Evolutionary conservation across 2,113 vertebrate genomes (phyloP).

Genomic region (Hippoglossus stenolepis): DNA sequence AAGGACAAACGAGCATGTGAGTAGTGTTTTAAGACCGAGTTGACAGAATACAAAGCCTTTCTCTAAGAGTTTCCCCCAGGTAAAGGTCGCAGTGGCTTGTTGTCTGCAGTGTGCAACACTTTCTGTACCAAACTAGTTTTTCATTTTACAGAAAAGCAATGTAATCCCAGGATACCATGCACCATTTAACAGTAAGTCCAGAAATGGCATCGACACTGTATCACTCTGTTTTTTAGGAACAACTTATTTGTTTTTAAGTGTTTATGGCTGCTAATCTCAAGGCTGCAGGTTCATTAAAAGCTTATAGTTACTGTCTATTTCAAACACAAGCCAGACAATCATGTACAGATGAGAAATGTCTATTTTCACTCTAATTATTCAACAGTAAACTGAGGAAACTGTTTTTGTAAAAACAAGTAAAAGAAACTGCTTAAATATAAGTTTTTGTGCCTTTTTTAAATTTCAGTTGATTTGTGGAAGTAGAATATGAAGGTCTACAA

Average conservation of each 20-base stretch:
- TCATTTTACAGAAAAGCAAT: neutral
- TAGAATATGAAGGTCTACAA: neutral
- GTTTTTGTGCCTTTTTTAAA: neutral
- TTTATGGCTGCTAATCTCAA: slow-evolving; percentile 1
- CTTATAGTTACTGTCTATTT: neutral
- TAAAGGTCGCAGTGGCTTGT: too few species aligned
- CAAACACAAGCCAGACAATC: slow-evolving; percentile 8
- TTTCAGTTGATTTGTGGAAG: neutral
- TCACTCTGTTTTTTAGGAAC: slow-evolving; percentile 7
- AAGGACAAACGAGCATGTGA: neutral
- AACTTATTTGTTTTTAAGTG: slow-evolving; percentile 11
- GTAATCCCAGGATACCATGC: neutral
- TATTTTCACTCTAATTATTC: slow-evolving; percentile 16
- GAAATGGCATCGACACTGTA: slow-evolving; percentile 3
- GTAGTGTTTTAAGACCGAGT: neutral
- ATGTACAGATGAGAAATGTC: slow-evolving; percentile 20
- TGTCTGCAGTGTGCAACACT: too few species aligned
- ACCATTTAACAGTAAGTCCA: neutral
- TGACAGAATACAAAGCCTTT: neutral
- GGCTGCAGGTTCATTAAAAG: slow-evolving; percentile 1
- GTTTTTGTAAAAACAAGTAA: slow-evolving; percentile 3
- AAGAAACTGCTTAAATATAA: slow-evolving; percentile 1
- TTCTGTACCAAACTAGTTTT: neutral
- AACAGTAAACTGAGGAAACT: slow-evolving; percentile 10
- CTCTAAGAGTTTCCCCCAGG: neutral